Percentiles rank a stretch among this genome's conserved stretches.
phyloP scores from a whole-genome alignment of 2,888 invertebrate genomes.

The Odontocerum albicorne region DNA sequence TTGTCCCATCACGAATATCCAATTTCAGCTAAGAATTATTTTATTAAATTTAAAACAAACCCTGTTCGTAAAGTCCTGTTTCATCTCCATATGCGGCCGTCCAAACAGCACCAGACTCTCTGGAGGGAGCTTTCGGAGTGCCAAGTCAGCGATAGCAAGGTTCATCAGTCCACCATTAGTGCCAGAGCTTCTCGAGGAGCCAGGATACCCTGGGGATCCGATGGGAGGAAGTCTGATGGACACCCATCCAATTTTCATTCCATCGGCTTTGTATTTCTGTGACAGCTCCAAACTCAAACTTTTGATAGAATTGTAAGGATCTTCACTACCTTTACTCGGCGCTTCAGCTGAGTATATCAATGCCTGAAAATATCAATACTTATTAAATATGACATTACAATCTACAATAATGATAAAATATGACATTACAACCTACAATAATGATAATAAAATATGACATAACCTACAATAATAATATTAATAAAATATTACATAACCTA shows the following conservation, averaged over 20 bases:
- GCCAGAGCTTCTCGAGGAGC: conserved; percentile 1
- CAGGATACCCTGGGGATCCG: conserved; percentile 34
- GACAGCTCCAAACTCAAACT: conserved; percentile 62
- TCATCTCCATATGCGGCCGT: conserved; percentile 69
- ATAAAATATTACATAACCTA: no score
- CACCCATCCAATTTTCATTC: conserved; percentile 69
- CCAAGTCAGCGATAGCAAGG: conserved; percentile 67
- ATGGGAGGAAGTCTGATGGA: conserved; percentile 62
- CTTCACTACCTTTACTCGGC: conserved; percentile 64
- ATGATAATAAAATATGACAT: no score
- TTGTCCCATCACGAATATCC: no score
- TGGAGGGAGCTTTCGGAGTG: conserved; percentile 67
- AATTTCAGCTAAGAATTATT: neutral
- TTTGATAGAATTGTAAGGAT: conserved; percentile 65
- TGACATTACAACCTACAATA: no score
- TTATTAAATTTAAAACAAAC: conserved; percentile 45
- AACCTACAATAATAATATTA: no score
- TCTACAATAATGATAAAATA: no score
- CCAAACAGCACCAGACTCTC: conserved; percentile 74
- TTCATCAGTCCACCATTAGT: conserved; percentile 33
- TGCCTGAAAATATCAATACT: conserved; percentile 50
- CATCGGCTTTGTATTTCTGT: conserved; percentile 67
- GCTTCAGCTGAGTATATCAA: conserved; percentile 66
- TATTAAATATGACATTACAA: no score
- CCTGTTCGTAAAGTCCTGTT: conserved; percentile 86